These are phyloP conservation scores for Subacronicta megacephala DNA, from an alignment of 2,888 invertebrate species.

Conservation along the genomic window DNA sequence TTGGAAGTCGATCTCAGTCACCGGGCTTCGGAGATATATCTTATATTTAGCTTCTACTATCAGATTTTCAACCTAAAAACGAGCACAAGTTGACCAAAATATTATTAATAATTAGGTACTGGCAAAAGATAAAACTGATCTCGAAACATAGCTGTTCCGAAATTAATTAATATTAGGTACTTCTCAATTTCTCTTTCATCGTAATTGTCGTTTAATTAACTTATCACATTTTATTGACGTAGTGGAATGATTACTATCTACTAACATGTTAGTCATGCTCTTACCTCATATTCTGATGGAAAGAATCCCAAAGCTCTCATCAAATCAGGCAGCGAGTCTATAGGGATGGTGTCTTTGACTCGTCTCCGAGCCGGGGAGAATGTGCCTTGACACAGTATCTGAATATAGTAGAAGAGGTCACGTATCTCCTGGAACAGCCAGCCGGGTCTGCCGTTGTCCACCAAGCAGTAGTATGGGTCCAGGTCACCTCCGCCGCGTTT, in stretches of 20 bases:
- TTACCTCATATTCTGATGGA: constrained; percentile 93
- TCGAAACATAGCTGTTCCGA: too few relatives aligned
- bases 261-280: too few relatives aligned
- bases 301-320: constrained; percentile 94
- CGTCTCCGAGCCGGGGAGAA: constrained; percentile 90
- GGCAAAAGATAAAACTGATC: too few relatives aligned
- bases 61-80: constrained; percentile 89
- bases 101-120: too few relatives aligned
- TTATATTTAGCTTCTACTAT: constrained; percentile 89
- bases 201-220: too few relatives aligned
- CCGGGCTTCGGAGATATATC: constrained; percentile 82
- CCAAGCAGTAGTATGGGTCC: constrained; percentile 92
- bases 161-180: too few relatives aligned
- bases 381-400: constrained; percentile 93
- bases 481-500: constrained; percentile 89
- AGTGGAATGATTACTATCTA: too few relatives aligned
- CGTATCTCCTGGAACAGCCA: constrained; percentile 93
- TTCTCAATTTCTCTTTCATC: too few relatives aligned
- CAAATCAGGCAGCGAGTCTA: constrained; percentile 92
- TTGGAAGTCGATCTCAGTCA: constrained; percentile 90
- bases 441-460: constrained; percentile 92
- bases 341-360: constrained; percentile 90
- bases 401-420: constrained; percentile 94
- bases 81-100: too few relatives aligned
- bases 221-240: too few relatives aligned